Conservation (phyloP, 2,113 vertebrate species). For the Oryzias javanicus region DNA sequence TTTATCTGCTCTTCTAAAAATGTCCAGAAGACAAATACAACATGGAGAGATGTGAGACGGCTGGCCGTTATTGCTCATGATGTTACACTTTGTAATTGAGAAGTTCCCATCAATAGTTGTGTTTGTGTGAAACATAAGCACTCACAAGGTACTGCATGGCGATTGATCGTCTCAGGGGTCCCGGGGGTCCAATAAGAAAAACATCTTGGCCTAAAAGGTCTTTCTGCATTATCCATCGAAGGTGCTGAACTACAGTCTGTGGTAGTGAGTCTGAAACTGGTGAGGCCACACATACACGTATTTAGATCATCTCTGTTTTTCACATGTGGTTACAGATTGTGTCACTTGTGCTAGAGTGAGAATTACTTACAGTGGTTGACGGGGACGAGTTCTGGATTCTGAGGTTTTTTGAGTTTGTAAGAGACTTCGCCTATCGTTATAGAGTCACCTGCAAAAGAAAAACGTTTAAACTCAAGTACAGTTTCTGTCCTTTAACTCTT, state of each 20-base stretch:
- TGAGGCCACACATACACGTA: constrained; percentile 1
- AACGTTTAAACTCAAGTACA: neutral
- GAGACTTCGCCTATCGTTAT: constrained; percentile 92
- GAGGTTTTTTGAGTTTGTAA: constrained; percentile 86
- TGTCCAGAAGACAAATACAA: too few relatives aligned
- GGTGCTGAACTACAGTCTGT: constrained; percentile 86
- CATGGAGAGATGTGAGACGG: too few relatives aligned
- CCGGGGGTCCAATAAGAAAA: constrained; percentile 95
- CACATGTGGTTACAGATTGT: neutral
- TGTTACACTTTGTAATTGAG: too few relatives aligned
- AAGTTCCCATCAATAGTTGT: too few relatives aligned
- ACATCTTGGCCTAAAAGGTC: constrained; percentile 95
- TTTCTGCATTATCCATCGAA: constrained; percentile 99
- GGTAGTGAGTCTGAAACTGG: constrained; percentile 85
- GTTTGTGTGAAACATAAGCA: neutral
- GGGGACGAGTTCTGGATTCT: constrained; percentile 92
- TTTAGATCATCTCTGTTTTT: neutral
- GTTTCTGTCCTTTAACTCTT: too few relatives aligned
- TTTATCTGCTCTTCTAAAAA: too few relatives aligned
- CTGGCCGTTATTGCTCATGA: too few relatives aligned
- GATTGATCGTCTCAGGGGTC: constrained; percentile 90
- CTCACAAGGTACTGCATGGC: constrained; percentile 97
- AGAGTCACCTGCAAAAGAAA: constrained; percentile 82
- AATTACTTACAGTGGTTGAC: constrained; percentile 88
- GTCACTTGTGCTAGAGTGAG: neutral